phyloP scores from a whole-genome alignment of 2,113 vertebrate species.

The Oxygymnocypris stewartii region DNA sequence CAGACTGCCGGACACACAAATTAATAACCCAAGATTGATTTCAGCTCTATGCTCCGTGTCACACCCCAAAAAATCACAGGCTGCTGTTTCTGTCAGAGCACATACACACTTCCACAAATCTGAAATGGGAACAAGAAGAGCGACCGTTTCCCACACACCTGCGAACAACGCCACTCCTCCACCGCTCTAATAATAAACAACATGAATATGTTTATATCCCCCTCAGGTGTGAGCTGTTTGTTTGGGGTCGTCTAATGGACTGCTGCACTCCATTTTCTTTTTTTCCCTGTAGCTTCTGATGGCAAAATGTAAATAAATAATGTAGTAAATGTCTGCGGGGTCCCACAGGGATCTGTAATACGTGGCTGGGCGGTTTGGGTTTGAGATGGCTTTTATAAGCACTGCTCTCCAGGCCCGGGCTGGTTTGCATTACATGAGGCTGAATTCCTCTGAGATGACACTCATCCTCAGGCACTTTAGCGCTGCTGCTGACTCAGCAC shows the following conservation, averaged over 20 bases:
- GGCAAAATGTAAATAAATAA: constrained; percentile 61
- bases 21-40: constrained; percentile 61
- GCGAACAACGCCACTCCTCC: background rate
- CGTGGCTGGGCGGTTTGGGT: constrained; percentile 29
- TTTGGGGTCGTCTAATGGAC: constrained; percentile 46
- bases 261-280: background rate
- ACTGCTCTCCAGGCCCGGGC: constrained; percentile 70
- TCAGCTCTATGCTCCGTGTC: constrained; percentile 34
- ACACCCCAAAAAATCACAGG: constrained; percentile 34
- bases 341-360: constrained; percentile 33
- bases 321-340: constrained; percentile 53
- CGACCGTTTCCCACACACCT: background rate
- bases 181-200: constrained; percentile 12
- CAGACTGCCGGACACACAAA: constrained; percentile 42
- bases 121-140: background rate
- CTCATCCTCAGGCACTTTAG: constrained; percentile 92
- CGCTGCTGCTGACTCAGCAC: constrained; percentile 87
- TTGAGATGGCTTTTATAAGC: constrained; percentile 56
- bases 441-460: constrained; percentile 91
- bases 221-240: constrained; percentile 37
- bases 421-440: constrained; percentile 95
- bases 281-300: constrained; percentile 4
- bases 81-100: constrained; percentile 30
- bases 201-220: constrained; percentile 32
- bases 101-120: constrained; percentile 22